Percentiles rank a stretch among this genome's conserved stretches.
Conservation (phyloP, 2,888 invertebrate genomes). For the Macroteleia sp. region DNA sequence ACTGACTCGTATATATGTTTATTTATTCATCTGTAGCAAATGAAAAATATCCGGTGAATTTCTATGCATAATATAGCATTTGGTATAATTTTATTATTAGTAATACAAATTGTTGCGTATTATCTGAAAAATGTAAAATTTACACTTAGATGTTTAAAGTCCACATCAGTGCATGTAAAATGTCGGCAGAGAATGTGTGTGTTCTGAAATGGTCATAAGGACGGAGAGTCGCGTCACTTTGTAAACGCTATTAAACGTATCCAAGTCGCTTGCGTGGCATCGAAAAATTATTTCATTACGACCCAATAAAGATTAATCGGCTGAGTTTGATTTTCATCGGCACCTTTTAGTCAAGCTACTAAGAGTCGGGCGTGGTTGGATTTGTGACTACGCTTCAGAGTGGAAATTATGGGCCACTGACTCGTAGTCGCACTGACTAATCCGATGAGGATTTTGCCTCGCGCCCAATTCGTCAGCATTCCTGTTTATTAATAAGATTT, state of each 20-base stretch:
- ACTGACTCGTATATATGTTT: too few relatives aligned
- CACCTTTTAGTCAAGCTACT: conserved; percentile 19
- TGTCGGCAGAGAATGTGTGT: too few relatives aligned
- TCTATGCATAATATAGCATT: too few relatives aligned
- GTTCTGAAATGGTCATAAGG: conserved; percentile 38
- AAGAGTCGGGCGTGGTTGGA: conserved; percentile 23
- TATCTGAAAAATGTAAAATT: too few relatives aligned
- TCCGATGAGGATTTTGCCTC: conserved; percentile 3
- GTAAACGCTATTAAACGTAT: conserved; percentile 30
- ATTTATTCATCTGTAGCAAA: too few relatives aligned
- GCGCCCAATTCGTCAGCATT: conserved; percentile 8
- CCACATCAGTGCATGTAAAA: too few relatives aligned
- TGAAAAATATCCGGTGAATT: too few relatives aligned
- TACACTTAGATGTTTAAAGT: too few relatives aligned
- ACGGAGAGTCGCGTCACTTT: conserved; percentile 3
- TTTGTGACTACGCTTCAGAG: too few relatives aligned
- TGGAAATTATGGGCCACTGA: conserved; percentile 30
- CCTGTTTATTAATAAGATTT: conserved; percentile 6
- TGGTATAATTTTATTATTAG: too few relatives aligned
- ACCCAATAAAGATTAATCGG: conserved; percentile 51
- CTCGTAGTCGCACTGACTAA: conserved; percentile 8
- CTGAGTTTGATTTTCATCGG: conserved; percentile 33
- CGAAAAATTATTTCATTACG: conserved; percentile 50
- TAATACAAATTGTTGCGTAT: too few relatives aligned
- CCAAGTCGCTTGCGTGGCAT: conserved; percentile 19